Evolutionary conservation across 1,140 invertebrate species (phyloP).

Genomic region (Pseudomyrmex cubaensis): DNA sequence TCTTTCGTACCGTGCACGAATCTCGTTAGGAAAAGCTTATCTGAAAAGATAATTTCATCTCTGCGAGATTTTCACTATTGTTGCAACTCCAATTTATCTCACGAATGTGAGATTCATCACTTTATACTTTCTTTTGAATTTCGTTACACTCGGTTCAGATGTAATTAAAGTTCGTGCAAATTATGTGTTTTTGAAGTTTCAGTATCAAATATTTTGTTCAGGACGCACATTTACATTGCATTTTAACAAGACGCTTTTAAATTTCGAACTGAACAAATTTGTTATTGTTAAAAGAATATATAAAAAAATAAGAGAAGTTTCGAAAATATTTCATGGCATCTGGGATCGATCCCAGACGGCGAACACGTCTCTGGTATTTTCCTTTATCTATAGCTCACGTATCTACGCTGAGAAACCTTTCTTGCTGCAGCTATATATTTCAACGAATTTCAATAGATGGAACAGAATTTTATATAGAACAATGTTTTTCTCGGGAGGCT

Average conservation of each 20-base stretch:
- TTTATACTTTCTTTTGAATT: neutral
- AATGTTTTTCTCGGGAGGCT: neutral
- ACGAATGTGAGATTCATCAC: neutral
- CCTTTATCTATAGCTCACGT: neutral
- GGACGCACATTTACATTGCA: neutral
- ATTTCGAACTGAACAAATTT: neutral
- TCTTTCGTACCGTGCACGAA: constrained; percentile 48
- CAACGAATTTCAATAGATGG: neutral
- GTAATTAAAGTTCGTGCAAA: neutral
- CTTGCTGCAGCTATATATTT: neutral
- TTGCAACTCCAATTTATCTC: neutral
- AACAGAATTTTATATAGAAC: neutral
- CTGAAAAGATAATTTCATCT: constrained; percentile 28
- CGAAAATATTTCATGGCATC: neutral
- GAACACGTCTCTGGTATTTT: neutral
- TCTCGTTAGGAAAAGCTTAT: constrained; percentile 47
- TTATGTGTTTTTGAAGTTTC: neutral
- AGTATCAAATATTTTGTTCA: neutral
- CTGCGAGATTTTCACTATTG: neutral
- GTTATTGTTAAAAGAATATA: neutral
- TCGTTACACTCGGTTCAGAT: neutral
- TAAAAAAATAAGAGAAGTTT: neutral
- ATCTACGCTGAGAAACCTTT: neutral
- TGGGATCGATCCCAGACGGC: neutral
- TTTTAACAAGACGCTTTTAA: neutral